Percentiles rank a stretch among this genome's conserved stretches.
These are phyloP conservation scores for Caenorhabditis japonica DNA, from an alignment of 2,888 invertebrate genomes.

Conservation along the genomic window DNA sequence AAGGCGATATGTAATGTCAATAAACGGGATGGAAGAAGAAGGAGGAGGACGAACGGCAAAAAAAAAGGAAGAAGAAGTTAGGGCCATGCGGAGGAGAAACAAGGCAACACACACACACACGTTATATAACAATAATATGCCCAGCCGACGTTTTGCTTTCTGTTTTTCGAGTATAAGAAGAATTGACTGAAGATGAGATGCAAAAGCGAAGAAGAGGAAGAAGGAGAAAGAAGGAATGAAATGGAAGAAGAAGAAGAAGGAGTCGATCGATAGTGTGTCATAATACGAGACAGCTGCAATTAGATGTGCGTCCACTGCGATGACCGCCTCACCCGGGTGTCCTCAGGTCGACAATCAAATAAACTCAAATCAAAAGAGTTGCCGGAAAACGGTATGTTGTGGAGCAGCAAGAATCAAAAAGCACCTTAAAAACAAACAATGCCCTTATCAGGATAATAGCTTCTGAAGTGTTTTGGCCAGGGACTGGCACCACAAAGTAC, in stretches of 20 bases:
- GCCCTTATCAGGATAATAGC: no score
- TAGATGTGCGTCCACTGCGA: constrained; percentile 26
- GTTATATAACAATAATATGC: constrained; percentile 5
- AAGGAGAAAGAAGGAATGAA: constrained; percentile 4
- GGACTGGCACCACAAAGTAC: no score
- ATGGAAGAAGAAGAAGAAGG: constrained; percentile 3
- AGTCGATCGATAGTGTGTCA: constrained; percentile 35
- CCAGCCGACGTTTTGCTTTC: no score
- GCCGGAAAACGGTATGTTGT: background rate
- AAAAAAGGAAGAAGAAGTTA: constrained; percentile 22
- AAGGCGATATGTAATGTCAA: constrained; percentile 55
- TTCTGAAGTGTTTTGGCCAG: no score
- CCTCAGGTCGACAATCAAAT: background rate
- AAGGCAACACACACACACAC: constrained; percentile 12
- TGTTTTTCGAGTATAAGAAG: constrained; percentile 15
- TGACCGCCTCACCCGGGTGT: background rate
- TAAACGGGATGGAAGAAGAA: constrained; percentile 31
- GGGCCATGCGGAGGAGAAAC: constrained; percentile 5
- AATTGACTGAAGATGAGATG: no score
- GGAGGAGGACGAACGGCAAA: constrained; percentile 1
- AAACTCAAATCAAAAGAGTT: background rate
- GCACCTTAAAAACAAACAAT: no score
- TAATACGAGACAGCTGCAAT: constrained; percentile 42
- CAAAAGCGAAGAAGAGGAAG: constrained; percentile 3
- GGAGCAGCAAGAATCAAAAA: no score